Evolutionary conservation across 2,888 invertebrate species (phyloP), one percentile per base, ranked within the genome.

Genomic region (Mesorhabditis spiculigera): DNA sequence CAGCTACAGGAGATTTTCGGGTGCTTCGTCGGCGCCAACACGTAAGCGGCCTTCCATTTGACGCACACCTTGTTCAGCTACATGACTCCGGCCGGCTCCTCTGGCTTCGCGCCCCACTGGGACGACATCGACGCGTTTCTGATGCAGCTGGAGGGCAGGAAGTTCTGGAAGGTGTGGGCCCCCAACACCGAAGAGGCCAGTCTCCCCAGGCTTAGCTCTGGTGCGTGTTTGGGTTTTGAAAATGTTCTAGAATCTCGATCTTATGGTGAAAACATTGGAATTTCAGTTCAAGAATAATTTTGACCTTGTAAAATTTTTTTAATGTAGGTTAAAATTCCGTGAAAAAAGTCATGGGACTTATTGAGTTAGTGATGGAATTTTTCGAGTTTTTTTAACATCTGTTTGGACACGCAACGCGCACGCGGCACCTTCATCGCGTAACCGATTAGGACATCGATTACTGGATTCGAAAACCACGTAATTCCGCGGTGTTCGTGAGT

Each of bases 91-190:
- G 92, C 95, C 0, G 92, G 92, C 72, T 93, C 93, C 78, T 96
- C 97, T 88, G 98, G 98, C 0, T 98, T 98, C 88, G 97, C 97
- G 0, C 97, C 97, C 0, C 98, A 98, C 87, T 97, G 92, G 86
- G 98, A 98, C 88, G 98, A 98, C 85, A 97, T 98, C 76, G 98
- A 98, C 88, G 97, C 96, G 0, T 98, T 98, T 86, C 91, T 98
- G 65, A 86, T 98, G 66, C 98, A 98, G 89, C 88, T 95, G 3
- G 97, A 98, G 88, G n/a, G 98, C 0, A 91, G 91, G 81, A 98
- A 98, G 86, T 91, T 91, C 76, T 98, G 97, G 97, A 91, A 91
- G 79, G 88, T 97, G 10, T 98, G 96, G 86, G 90, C 90, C 78
- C 94, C 96, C 13, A 88, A 71, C 61, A 82, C 74, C 67, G 85